Conservation (phyloP, 2,113 vertebrate genomes). For the Budorcas taxicolor region DNA sequence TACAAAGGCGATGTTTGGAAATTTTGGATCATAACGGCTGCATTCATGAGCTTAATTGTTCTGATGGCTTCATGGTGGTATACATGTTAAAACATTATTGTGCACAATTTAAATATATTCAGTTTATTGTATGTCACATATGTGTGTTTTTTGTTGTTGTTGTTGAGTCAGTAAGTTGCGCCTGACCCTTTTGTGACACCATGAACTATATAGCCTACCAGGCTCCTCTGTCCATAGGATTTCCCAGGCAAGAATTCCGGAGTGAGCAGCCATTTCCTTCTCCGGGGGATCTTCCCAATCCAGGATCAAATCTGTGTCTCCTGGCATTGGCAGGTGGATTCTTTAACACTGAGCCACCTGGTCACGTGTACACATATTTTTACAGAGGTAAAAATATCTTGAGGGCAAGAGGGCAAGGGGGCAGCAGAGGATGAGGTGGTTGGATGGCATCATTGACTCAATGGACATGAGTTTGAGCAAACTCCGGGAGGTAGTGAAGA, state of each 20-base stretch:
- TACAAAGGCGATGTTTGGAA: neutral
- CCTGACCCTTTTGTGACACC: neutral
- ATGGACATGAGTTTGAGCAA: neutral
- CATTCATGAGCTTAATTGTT: neutral
- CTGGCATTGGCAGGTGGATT: neutral
- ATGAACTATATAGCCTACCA: neutral
- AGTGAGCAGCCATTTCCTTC: neutral
- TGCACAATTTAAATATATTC: neutral
- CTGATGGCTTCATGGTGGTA: neutral
- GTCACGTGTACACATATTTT: neutral
- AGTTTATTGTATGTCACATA: neutral
- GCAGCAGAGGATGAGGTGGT: neutral
- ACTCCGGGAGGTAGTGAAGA: neutral
- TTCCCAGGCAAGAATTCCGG: neutral
- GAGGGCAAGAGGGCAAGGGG: neutral
- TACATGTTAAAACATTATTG: neutral
- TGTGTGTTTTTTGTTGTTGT: too few species aligned
- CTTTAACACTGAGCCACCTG: neutral
- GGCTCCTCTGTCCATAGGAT: neutral
- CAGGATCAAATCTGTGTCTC: neutral
- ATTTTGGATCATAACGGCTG: rapidly evolving
- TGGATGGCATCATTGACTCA: neutral
- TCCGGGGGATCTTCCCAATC: neutral
- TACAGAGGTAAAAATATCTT: neutral
- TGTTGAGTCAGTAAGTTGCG: neutral